These are phyloP conservation scores for Drosophila aldrichi DNA, from an alignment of 2,888 invertebrate genomes.

Conservation along the genomic window DNA sequence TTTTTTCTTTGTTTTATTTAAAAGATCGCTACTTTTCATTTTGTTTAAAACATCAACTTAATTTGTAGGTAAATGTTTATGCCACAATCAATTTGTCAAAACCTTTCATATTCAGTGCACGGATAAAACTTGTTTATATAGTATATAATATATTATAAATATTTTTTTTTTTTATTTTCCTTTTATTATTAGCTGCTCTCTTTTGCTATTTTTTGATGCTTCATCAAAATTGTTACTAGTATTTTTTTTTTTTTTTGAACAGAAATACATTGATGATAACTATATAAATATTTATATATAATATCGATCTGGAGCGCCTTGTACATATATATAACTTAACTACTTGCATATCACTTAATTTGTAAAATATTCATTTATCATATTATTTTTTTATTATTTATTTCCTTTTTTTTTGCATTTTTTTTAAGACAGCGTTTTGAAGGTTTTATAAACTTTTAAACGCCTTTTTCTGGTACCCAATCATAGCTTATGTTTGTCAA, in stretches of 20 bases:
- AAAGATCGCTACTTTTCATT: slow-evolving; percentile 59
- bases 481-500: slow-evolving; percentile 19
- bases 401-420: background rate
- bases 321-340: slow-evolving; percentile 40
- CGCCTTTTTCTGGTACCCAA: slow-evolving; percentile 38
- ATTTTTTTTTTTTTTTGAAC: slow-evolving; percentile 40
- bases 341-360: slow-evolving; percentile 59
- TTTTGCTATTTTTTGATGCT: slow-evolving; percentile 38
- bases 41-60: slow-evolving; percentile 82
- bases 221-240: slow-evolving; percentile 48
- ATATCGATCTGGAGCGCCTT: slow-evolving; percentile 58
- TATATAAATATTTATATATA: slow-evolving; percentile 38
- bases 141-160: slow-evolving; percentile 26
- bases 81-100: slow-evolving; percentile 67
- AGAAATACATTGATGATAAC: slow-evolving; percentile 60
- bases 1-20: slow-evolving; percentile 69
- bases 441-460: slow-evolving; percentile 58
- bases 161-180: background rate
- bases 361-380: slow-evolving; percentile 39
- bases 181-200: slow-evolving; percentile 40
- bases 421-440: slow-evolving; percentile 22
- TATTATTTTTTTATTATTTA: slow-evolving; percentile 2
- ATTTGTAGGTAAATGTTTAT: slow-evolving; percentile 61
- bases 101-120: slow-evolving; percentile 71
- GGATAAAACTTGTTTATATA: slow-evolving; percentile 71